Conservation (phyloP, 2,113 vertebrate species). For the Aegotheles bennettii region DNA sequence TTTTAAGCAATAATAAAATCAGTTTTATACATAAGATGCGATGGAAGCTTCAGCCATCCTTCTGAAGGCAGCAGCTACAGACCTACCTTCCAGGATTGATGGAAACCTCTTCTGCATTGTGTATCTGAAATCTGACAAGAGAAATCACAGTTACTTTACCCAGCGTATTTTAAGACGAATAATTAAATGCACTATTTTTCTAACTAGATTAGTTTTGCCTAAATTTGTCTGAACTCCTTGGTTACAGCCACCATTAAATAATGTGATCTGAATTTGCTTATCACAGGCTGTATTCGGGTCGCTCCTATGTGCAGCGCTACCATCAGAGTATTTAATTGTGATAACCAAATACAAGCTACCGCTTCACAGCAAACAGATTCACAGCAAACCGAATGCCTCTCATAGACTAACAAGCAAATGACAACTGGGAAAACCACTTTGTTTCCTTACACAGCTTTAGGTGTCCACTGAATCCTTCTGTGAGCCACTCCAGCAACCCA, state of each 20-base stretch:
- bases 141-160: not conserved
- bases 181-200: conserved; percentile 33
- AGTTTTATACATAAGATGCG: not conserved
- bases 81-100: conserved; percentile 79
- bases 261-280: not conserved
- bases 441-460: not conserved
- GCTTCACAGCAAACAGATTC: not conserved
- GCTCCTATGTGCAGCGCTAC: fast-evolving
- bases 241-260: not conserved
- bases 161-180: not conserved
- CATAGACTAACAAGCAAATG: not conserved
- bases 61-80: not conserved
- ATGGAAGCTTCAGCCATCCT: not conserved
- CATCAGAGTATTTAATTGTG: not conserved
- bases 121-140: conserved; percentile 77
- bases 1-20: not conserved
- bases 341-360: not conserved
- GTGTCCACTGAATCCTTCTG: not conserved
- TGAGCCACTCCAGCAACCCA: fast-evolving
- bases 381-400: not conserved
- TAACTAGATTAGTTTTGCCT: not conserved
- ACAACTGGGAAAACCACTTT: not conserved
- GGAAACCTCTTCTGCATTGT: conserved; percentile 78
- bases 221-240: not conserved
- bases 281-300: not conserved